phyloP scores from a whole-genome alignment of 2,888 invertebrate species.

The Brachypalpus laphriformis region DNA sequence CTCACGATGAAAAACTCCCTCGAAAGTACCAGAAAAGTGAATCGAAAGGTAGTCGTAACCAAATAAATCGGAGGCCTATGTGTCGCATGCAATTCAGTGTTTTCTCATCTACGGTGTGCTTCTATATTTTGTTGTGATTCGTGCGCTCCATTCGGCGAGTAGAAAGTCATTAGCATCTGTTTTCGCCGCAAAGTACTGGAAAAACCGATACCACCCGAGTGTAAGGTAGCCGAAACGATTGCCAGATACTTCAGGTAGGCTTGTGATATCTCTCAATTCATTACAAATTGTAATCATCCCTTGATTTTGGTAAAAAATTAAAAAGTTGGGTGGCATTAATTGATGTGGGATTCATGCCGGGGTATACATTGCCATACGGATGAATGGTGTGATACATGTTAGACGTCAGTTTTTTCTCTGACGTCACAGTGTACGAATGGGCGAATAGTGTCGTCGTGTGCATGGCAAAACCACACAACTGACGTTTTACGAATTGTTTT shows the following conservation, averaged over 20 bases:
- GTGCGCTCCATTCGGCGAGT: not conserved
- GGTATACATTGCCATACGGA: too few species aligned
- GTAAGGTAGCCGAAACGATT: not conserved
- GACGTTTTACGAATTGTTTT: too few species aligned
- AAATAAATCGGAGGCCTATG: not conserved
- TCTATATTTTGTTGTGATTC: not conserved
- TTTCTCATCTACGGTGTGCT: not conserved
- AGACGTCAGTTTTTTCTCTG: not conserved
- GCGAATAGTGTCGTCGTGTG: too few species aligned
- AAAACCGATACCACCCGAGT: not conserved
- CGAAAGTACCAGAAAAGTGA: not conserved
- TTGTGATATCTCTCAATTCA: not conserved
- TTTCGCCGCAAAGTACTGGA: not conserved
- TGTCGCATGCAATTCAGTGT: not conserved
- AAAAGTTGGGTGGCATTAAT: too few species aligned
- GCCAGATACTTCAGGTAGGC: not conserved
- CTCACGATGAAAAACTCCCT: slow-evolving; percentile 6
- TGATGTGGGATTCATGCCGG: too few species aligned
- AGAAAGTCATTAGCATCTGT: not conserved
- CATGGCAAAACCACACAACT: too few species aligned
- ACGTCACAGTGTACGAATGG: not conserved
- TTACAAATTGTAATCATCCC: not conserved
- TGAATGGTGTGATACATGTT: not conserved
- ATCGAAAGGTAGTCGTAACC: not conserved
- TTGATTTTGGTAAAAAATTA: not conserved